Evolutionary conservation across 2,888 invertebrate genomes (phyloP).

Genomic region (Salticus scenicus): DNA sequence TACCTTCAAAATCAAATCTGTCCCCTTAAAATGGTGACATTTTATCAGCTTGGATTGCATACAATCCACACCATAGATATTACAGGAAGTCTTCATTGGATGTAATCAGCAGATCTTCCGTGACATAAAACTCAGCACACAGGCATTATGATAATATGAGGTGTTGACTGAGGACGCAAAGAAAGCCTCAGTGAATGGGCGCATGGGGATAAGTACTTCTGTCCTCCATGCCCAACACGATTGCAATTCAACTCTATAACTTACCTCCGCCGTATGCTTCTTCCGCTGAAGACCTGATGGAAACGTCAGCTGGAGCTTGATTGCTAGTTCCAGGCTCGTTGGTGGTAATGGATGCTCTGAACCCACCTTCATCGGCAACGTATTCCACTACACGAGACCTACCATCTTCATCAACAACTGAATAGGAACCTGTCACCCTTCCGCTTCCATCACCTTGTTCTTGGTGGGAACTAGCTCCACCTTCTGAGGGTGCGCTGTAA

Average conservation of each 20-base stretch:
- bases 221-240: no score
- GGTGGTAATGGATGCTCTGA: slow-evolving; percentile 47
- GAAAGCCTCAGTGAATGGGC: no score
- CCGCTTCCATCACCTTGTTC: slow-evolving; percentile 58
- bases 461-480: slow-evolving; percentile 36
- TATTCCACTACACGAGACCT: slow-evolving; percentile 43
- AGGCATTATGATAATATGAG: background rate
- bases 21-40: background rate
- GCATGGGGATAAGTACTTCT: no score
- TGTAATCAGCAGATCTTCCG: no score
- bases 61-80: background rate
- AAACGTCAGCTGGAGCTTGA: slow-evolving; percentile 44
- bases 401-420: slow-evolving; percentile 48
- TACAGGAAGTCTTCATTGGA: no score
- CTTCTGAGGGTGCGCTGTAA: slow-evolving; percentile 35
- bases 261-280: slow-evolving; percentile 27
- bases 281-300: slow-evolving; percentile 47
- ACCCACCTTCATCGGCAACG: slow-evolving; percentile 49
- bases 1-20: no score
- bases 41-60: background rate
- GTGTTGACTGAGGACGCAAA: no score
- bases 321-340: slow-evolving; percentile 59
- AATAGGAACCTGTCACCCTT: slow-evolving; percentile 41
- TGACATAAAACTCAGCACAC: no score
- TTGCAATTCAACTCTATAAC: background rate